Evolutionary conservation across 2,888 invertebrate species (phyloP), one percentile per base, ranked within the genome.

Genomic region (Emmelina monodactyla): DNA sequence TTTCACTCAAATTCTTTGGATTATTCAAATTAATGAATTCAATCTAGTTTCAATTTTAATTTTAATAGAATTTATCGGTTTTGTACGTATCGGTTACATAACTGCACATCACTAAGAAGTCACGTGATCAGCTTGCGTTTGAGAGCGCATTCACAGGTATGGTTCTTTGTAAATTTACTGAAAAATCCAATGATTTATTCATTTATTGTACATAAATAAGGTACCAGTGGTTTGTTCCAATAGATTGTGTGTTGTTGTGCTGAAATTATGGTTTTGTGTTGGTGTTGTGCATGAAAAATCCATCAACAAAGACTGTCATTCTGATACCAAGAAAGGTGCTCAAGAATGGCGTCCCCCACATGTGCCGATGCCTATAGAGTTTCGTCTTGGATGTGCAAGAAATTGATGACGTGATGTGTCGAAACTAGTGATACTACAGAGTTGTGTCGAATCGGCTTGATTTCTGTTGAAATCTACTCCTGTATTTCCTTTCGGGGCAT

Each of bases 341-440:
- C 82, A 82, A 83, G 85, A 86, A 87, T 87, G 87, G 87, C 87
- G 86, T 86, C 86, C 82, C 80, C 85, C 86, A 86, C 86, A 86
- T 86, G 86, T 83, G 82, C 78, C 72, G 79, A 63, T 64, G 58
- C 67, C 60, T 64, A 62, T 66, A 62, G 60, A 62, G 65, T 72
- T 69, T 71, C 68, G 58, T 56, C 58, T 65, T 54, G 62, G 56
- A 55, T 51, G 60, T 64, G 58, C 55, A 55, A 56, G 58, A 62
- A 62, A 61, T 53, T 58, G 66, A 64, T 75, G 68, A 69, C 70
- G 71, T 69, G 66, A 68, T 51, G 62, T 57, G 51, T 54, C 49
- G 45, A 50, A 58, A 54, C 53, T 49, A 53, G 53, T 62, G 58
- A 50, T 60, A 65, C 59, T 57, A 49, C 56, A 52, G 45, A 52